Evolutionary conservation across 2,797 vertebrate species (phyloP), one percentile per base, ranked within the genome.

Genomic region (Menidia menidia): DNA sequence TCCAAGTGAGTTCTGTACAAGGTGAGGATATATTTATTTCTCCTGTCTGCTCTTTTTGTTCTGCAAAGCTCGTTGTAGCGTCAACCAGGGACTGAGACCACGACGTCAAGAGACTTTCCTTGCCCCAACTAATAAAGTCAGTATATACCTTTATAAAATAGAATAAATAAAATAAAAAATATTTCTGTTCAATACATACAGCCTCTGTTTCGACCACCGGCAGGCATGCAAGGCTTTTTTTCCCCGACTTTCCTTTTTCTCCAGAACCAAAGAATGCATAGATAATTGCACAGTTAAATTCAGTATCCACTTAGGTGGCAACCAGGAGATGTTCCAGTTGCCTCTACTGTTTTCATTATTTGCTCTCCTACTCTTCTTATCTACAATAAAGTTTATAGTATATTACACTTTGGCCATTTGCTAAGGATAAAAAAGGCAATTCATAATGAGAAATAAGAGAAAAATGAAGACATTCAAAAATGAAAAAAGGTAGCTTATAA

Each of bases 101-200:
- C 87, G 89, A 48, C 89, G 82, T 84, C 85, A 61, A 68, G 90
- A 91, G 85, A 94, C 92, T 71, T 81, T 50, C 82, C 77, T 78
- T 90, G 88, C 85, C 87, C 73, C 92, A 94, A 94, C 90, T 91
- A 94, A 95, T 89, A 94, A 95, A 92, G 87, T 93, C 92, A 88
- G 91, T 93, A 94, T 94, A 95, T 94, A 95, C 95, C 92, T 92
- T 96, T 97, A 97, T 91, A 97, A 98, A 98, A 97, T 95, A 96
- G 94, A 98, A 98, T 98, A 98, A 98, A 98, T 98, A 97, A 97
- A 97, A 97, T 97, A 96, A 97, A 97, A 93, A 96, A 96, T 96
- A 96, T 94, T 94, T 96, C 93, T 93, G 74, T 93, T 93, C 89
- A 91, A 81, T 89, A 92, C 91, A 89, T 87, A 89, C 85, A 91